Evolutionary conservation across 1,140 invertebrate genomes (phyloP).

Genomic region (Piezodorus guildinii): DNA sequence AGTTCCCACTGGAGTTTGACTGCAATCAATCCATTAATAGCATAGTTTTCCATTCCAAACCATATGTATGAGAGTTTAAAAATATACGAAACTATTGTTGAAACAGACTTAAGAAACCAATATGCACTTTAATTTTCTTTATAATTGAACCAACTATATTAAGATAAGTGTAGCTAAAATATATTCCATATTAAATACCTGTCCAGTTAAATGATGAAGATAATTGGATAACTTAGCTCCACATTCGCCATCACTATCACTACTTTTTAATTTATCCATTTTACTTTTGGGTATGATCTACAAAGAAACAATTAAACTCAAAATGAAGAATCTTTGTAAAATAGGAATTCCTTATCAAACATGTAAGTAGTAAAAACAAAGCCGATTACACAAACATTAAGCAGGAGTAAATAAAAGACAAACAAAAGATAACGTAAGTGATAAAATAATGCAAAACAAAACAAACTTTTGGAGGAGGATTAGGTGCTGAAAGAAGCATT

Average conservation of each 20-base stretch:
- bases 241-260: not conserved
- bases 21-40: too few species aligned
- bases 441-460: conserved; percentile 5
- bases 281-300: not conserved
- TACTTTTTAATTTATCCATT: not conserved
- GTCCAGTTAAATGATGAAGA: too few species aligned
- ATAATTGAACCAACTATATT: too few species aligned
- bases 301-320: not conserved
- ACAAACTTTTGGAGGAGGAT: conserved; percentile 13
- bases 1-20: too few species aligned
- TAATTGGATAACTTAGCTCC: not conserved
- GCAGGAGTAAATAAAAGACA: conserved; percentile 1
- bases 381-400: not conserved
- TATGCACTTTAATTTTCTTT: too few species aligned
- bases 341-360: not conserved
- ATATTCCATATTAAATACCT: too few species aligned
- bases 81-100: too few species aligned
- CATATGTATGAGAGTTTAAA: too few species aligned
- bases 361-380: not conserved
- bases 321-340: not conserved
- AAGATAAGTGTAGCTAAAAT: too few species aligned
- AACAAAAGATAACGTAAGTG: not conserved
- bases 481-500: conserved; percentile 11
- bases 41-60: too few species aligned
- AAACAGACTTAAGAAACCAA: too few species aligned